phyloP scores from a whole-genome alignment of 2,888 invertebrate genomes.

The Piscicola geometra region DNA sequence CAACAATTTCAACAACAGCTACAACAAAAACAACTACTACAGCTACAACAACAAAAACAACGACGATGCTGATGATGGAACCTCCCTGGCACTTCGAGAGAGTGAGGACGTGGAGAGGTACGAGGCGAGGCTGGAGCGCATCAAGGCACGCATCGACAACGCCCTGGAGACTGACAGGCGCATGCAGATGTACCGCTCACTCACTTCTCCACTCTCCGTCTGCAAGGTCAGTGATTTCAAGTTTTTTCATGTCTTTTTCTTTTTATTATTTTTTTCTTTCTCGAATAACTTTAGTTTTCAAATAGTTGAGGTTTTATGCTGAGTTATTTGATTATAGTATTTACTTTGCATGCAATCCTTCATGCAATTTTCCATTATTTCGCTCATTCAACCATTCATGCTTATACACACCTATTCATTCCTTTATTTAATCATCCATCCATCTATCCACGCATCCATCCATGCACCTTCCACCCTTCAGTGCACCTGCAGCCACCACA shows the following conservation, averaged over 20 bases:
- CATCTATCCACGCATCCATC: too few species aligned
- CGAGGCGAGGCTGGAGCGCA: constrained; percentile 30
- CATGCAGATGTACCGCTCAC: constrained; percentile 24
- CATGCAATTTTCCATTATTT: too few species aligned
- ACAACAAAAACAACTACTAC: too few species aligned
- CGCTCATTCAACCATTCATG: too few species aligned
- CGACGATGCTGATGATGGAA: not conserved
- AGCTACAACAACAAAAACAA: not conserved
- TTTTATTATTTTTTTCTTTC: not conserved
- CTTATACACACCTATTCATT: too few species aligned
- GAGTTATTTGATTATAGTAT: too few species aligned
- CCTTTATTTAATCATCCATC: too few species aligned
- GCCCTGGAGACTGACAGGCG: constrained; percentile 34
- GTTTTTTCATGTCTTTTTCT: constrained; percentile 18
- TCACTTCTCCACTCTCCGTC: not conserved
- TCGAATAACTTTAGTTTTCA: not conserved
- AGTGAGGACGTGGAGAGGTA: constrained; percentile 5
- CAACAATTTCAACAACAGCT: not conserved
- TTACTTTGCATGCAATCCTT: too few species aligned
- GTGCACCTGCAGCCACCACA: not conserved
- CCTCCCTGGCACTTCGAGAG: not conserved
- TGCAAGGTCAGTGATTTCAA: not conserved
- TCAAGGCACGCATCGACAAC: constrained; percentile 34
- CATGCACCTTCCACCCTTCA: not conserved
- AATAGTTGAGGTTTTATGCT: too few species aligned